phyloP scores from a whole-genome alignment of 1,140 invertebrate genomes.

The Limonius californicus region DNA sequence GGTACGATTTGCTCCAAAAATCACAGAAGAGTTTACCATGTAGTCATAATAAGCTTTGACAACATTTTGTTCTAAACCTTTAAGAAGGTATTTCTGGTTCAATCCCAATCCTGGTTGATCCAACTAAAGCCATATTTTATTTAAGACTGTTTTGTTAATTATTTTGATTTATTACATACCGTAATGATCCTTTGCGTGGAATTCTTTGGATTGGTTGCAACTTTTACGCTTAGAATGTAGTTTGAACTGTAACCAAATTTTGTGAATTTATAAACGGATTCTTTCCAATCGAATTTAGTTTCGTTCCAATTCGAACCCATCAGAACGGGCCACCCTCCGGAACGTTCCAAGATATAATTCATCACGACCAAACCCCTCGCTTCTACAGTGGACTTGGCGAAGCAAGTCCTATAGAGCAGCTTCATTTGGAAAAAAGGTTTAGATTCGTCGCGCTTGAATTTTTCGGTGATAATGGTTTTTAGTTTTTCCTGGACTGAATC shows the following conservation, averaged over 20 bases:
- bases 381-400: slow-evolving; percentile 75
- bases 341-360: slow-evolving; percentile 58
- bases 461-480: slow-evolving; percentile 2
- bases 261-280: slow-evolving; percentile 72
- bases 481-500: slow-evolving; percentile 58
- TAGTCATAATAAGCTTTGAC: no score
- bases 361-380: slow-evolving; percentile 63
- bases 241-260: slow-evolving; percentile 64
- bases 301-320: slow-evolving; percentile 69
- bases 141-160: no score
- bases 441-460: not conserved
- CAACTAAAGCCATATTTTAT: no score
- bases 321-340: slow-evolving; percentile 88
- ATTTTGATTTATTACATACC: no score
- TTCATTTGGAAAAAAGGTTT: slow-evolving; percentile 54
- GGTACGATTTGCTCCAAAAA: no score
- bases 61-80: no score
- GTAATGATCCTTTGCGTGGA: no score
- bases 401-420: slow-evolving; percentile 75
- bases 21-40: no score
- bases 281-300: slow-evolving; percentile 61
- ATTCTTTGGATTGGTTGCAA: no score
- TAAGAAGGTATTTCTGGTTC: no score
- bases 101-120: no score
- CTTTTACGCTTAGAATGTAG: no score